Base-by-base conservation (phyloP, 2,888 invertebrate genomes). In the Empis stercorea region DNA sequence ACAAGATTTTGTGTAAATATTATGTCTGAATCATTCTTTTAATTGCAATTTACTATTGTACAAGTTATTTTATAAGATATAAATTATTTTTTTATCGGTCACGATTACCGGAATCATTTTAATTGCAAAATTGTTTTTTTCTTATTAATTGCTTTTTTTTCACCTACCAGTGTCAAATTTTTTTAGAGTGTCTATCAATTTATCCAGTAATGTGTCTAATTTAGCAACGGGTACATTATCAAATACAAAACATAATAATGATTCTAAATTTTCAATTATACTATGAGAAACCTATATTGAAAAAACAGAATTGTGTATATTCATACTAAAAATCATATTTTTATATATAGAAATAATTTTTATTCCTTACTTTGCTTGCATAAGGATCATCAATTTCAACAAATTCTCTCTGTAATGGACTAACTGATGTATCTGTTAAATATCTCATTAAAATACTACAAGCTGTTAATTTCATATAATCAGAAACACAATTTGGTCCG, bases 401-500 rank as follows among this genome's bases (percentile, higher is more conserved):
- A 66, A 92, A 85, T 59, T 81, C 79, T 57, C 80, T 77, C 60
- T 88, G 86, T 45, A 94, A 71, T 11, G 91, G 91, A 52, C 89
- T 84, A 14, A 87, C 83, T 10, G 92, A 80, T n/a, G 87, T 87
- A 58, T 89, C 86, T 11, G 87, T 85, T 47, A 94, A 69, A 66
- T 92, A 93, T 50, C 87, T 83, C 55, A 88, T 68, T 36, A 91
- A 64, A 13, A 88, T 70, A 30, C 76, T 76, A 53, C 81, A 77
- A 7, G 79, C 83, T 4, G 76, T 75, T 51, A 84, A 63, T 45
- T 75, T 74, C 54, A 74, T 75, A 50, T 79, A 63, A 45, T 81
- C 74, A 0, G 63, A 63, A 0, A 76, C 75, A 16, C 73, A 62
- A 16, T 64, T 40, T 0, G 92, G 87, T 3, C 91, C 91, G 51